phyloP scores from a whole-genome alignment of 1,140 invertebrate genomes.

The Sycophaga agraensis region DNA sequence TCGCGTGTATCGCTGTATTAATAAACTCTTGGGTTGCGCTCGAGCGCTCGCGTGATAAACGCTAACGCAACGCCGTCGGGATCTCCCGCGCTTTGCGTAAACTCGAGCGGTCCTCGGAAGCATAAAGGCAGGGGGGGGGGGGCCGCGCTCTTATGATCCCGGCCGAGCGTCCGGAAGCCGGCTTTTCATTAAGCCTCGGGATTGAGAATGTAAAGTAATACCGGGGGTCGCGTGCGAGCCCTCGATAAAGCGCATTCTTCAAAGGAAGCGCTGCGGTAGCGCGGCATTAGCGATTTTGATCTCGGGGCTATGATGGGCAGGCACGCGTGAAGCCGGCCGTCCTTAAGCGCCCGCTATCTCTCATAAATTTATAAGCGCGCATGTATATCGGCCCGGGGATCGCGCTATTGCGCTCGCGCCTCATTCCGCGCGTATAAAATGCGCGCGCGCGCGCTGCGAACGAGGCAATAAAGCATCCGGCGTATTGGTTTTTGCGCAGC shows the following conservation, averaged over 20 bases:
- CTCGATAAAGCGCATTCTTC: not conserved
- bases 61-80: no score
- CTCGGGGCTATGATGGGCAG: not conserved
- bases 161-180: no score
- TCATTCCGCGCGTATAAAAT: constrained; percentile 25
- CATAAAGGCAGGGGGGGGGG: no score
- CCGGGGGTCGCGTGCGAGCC: no score
- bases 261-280: not conserved
- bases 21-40: no score
- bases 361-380: constrained; percentile 27
- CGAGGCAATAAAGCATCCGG: constrained; percentile 18
- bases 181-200: no score
- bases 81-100: no score
- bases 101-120: no score
- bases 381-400: constrained; percentile 9
- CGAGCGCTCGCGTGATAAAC: no score
- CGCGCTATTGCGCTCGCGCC: constrained; percentile 3
- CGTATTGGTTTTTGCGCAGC: not conserved
- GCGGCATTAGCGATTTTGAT: constrained; percentile 12
- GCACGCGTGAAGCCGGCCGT: not conserved
- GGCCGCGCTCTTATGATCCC: no score
- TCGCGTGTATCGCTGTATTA: no score
- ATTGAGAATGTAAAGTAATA: no score
- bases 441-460: not conserved
- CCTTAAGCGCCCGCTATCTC: constrained; percentile 25